A percentile compares a stretch with the other conserved stretches of the same genome.
Evolutionary conservation across 2,797 vertebrate genomes (phyloP).

Genomic region (Aselliscus stoliczkanus): DNA sequence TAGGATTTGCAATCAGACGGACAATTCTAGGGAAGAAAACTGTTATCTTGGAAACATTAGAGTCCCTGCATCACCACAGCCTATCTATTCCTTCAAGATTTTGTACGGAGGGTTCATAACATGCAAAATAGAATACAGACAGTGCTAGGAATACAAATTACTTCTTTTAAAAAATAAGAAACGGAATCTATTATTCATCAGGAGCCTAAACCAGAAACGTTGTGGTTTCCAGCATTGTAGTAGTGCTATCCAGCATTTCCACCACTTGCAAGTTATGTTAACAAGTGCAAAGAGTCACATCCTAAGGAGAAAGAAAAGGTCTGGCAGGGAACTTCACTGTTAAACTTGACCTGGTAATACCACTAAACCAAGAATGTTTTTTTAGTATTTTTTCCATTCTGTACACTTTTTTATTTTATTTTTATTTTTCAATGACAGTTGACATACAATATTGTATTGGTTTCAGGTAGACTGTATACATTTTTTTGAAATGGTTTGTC

Average conservation of each 20-base stretch:
- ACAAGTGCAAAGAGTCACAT: not conserved
- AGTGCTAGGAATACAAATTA: not conserved
- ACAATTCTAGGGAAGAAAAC: not conserved
- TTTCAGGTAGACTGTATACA: not conserved
- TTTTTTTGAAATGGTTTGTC: not conserved
- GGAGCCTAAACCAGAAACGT: constrained; percentile 8
- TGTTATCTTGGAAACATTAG: not conserved
- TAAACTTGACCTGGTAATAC: not conserved
- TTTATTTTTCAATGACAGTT: too few relatives aligned
- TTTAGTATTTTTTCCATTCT: not conserved
- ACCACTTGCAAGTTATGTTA: not conserved
- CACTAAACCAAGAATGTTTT: not conserved
- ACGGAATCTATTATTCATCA: not conserved
- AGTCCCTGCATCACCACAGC: not conserved
- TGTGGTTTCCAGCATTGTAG: not conserved
- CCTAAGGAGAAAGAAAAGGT: not conserved
- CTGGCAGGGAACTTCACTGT: not conserved
- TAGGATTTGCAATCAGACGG: not conserved
- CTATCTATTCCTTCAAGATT: not conserved
- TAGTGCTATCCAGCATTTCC: not conserved
- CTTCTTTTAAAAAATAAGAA: not conserved
- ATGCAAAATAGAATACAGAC: not conserved
- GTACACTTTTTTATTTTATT: not conserved
- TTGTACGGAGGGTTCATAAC: not conserved
- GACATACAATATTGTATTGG: too few relatives aligned